Percentiles rank a stretch among this genome's conserved stretches.
phyloP scores from a whole-genome alignment of 2,888 invertebrate species.

The Tenthredo scrophulariae region DNA sequence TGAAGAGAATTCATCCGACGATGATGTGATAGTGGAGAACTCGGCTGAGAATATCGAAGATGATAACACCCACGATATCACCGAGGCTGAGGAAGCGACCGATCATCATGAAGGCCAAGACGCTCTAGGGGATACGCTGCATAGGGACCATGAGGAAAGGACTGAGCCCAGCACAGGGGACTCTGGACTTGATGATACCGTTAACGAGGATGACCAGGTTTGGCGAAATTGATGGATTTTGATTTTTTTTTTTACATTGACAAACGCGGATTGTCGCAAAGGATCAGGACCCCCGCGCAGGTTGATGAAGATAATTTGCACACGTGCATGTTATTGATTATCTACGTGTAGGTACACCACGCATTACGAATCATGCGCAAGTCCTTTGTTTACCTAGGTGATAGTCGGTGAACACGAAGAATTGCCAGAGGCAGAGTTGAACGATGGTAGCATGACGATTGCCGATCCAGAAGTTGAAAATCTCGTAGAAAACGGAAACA shows the following conservation, averaged over 20 bases:
- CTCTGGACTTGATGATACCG: slow-evolving; percentile 81
- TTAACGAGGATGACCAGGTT: slow-evolving; percentile 79
- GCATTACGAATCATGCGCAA: slow-evolving; percentile 62
- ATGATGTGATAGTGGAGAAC: slow-evolving; percentile 51
- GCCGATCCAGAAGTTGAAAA: slow-evolving; percentile 83
- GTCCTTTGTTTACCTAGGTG: slow-evolving; percentile 65
- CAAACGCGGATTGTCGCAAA: not conserved
- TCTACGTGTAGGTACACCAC: not conserved
- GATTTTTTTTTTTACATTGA: not conserved
- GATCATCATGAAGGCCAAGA: slow-evolving; percentile 53
- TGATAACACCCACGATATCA: slow-evolving; percentile 57
- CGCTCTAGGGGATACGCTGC: slow-evolving; percentile 50
- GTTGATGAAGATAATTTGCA: not conserved
- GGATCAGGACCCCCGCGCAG: not conserved
- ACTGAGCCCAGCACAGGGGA: slow-evolving; percentile 77
- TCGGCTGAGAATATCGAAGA: slow-evolving; percentile 46
- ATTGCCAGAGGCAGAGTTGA: slow-evolving; percentile 67
- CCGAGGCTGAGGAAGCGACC: slow-evolving; percentile 55
- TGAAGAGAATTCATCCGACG: slow-evolving; percentile 58
- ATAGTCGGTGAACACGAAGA: slow-evolving; percentile 70
- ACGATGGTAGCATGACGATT: slow-evolving; percentile 68
- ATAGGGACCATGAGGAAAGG: slow-evolving; percentile 76
- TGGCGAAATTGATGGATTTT: not conserved
- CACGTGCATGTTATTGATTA: slow-evolving; percentile 29
- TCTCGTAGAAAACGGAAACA: slow-evolving; percentile 87